Conservation (phyloP, 1,140 invertebrate species). For the Trichogramma pretiosum region DNA sequence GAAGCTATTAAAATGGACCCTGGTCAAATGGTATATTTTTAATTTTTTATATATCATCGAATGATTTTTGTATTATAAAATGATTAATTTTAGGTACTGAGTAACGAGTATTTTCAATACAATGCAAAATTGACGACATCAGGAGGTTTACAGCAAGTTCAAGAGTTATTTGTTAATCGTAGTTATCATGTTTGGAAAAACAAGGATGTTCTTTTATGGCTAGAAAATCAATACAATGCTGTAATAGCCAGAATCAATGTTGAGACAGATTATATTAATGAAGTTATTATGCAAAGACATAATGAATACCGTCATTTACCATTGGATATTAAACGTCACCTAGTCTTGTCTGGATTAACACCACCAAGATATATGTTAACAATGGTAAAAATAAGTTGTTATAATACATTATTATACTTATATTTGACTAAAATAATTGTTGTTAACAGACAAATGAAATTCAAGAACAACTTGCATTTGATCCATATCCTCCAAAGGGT, state of each 20-base stretch:
- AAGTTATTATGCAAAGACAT: no score
- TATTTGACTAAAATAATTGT: no score
- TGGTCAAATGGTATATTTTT: conserved; percentile 54
- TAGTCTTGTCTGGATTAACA: conserved; percentile 74
- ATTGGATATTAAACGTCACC: conserved; percentile 66
- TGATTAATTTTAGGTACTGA: conserved; percentile 25
- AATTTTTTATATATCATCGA: conserved; percentile 9
- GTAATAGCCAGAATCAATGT: conserved; percentile 58
- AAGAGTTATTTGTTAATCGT: conserved; percentile 65
- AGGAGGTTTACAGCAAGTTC: conserved; percentile 58
- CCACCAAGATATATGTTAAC: no score
- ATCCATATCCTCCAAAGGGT: no score
- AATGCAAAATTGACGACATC: conserved; percentile 38
- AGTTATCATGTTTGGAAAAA: conserved; percentile 74
- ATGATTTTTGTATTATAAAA: not conserved
- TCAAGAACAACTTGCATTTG: no score
- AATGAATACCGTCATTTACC: no score
- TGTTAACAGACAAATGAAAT: no score
- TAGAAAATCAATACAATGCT: conserved; percentile 61
- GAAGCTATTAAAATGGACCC: conserved; percentile 70
- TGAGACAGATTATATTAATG: conserved; percentile 50
- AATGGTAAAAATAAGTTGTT: no score
- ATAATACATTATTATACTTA: no score
- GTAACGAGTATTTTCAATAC: conserved; percentile 32
- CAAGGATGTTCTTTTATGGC: conserved; percentile 64